Base-by-base conservation (phyloP, 2,888 invertebrate species). In the Dynastes grantii region DNA sequence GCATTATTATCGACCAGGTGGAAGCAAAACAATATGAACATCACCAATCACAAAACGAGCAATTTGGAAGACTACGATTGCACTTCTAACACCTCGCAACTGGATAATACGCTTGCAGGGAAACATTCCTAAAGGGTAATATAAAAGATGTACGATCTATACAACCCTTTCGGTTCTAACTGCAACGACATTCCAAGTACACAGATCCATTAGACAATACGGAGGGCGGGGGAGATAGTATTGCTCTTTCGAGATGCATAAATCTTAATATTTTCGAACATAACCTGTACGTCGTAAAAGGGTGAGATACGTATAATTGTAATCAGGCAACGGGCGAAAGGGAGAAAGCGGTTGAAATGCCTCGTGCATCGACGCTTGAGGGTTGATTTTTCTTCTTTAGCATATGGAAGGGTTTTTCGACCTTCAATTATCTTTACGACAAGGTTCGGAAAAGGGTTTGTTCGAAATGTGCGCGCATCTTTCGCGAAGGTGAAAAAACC, bases 181-280 rank as follows among this genome's bases (percentile, higher is more conserved):
- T 58, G 55, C 55, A 58, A 58, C 55, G 16, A 58, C 16, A 58
- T 58, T 16, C 55, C 22, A 58, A 58, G 22, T 22, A 22, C 55
- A 53, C 13, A 5, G 8, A 16, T 8, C 22, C 22, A 58, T 53
- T 16, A 53, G 53, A 53, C n/a, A 53, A 53, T 53, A 13, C 16
- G 13, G 16, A 53, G 8, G 16, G 22, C 1, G 55, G 55, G 9
- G 16, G 9, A 13, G 8, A 13, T 13, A 16, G 37, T 37, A 64
- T 64, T 40, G 37, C 70, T 51, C 70, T 70, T 70, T 32, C 49
- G 70, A 70, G 70, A 53, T 70, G 70, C 53, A 70, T 70, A 70
- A 70, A 70, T 70, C 53, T 53, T 55, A 70, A 70, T 70, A 70
- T 70, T 70, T 70, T 55, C 70, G 70, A 70, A 70, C 53, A 70